phyloP scores from a whole-genome alignment of 2,888 invertebrate species.

The Dioctria rufipes region DNA sequence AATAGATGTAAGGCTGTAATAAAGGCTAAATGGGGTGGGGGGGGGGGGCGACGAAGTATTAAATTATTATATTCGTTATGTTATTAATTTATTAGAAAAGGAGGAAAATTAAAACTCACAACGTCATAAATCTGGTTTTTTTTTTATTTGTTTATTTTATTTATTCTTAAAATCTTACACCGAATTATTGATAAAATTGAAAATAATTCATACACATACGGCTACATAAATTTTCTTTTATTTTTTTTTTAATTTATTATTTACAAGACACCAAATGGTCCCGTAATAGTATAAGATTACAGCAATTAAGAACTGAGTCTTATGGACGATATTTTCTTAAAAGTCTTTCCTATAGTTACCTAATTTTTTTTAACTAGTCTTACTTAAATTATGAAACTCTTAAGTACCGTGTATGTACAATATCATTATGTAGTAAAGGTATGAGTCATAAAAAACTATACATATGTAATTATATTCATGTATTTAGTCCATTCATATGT shows the following conservation, averaged over 20 bases:
- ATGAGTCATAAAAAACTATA: slow-evolving; percentile 46
- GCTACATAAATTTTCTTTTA: neutral
- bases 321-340: slow-evolving; percentile 46
- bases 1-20: too few relatives aligned
- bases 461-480: neutral
- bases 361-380: slow-evolving; percentile 3
- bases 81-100: too few relatives aligned
- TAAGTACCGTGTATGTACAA: neutral
- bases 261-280: slow-evolving; percentile 63
- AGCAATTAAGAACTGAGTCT: slow-evolving; percentile 44
- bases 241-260: slow-evolving; percentile 20
- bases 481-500: slow-evolving; percentile 13
- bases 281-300: slow-evolving; percentile 57
- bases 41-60: too few relatives aligned
- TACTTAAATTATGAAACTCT: neutral
- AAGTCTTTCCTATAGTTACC: slow-evolving; percentile 21
- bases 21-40: too few relatives aligned
- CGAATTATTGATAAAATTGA: slow-evolving; percentile 29
- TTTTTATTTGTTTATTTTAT: slow-evolving; percentile 13
- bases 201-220: slow-evolving; percentile 40
- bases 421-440: slow-evolving; percentile 4
- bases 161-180: slow-evolving; percentile 34
- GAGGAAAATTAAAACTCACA: neutral
- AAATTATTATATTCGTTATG: too few relatives aligned
- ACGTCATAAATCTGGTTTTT: too few relatives aligned